A percentile compares a stretch with the other conserved stretches of the same genome.
Conservation (phyloP, 2,797 vertebrate genomes). For the Siniperca obscura region DNA sequence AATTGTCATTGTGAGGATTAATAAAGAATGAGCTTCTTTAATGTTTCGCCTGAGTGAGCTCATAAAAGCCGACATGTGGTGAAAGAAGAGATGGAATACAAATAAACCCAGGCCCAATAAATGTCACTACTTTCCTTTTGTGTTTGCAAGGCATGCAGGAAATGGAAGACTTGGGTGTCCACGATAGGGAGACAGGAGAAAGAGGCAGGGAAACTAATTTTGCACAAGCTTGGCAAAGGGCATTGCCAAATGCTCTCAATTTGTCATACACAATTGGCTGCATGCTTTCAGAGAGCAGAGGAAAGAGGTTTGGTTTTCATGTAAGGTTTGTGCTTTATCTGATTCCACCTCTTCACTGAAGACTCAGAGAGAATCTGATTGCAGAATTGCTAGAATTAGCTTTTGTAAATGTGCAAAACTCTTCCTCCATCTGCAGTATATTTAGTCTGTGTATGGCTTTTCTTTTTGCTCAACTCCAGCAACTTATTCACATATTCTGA, state of each 20-base stretch:
- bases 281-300: conserved; percentile 52
- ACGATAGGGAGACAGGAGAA: conserved; percentile 62
- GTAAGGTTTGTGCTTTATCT: conserved; percentile 59
- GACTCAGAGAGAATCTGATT: conserved; percentile 46
- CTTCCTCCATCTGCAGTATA: conserved; percentile 7
- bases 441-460: conserved; percentile 49
- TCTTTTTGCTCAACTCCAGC: conserved; percentile 33
- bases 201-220: conserved; percentile 67
- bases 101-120: conserved; percentile 82
- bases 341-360: conserved; percentile 55
- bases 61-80: conserved; percentile 82
- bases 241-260: conserved; percentile 72
- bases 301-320: conserved; percentile 55
- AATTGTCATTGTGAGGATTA: conserved; percentile 85
- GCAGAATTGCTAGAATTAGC: conserved; percentile 42
- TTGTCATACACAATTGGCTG: conserved; percentile 73
- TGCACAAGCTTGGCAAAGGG: conserved; percentile 63
- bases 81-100: conserved; percentile 81
- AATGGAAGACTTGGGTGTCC: conserved; percentile 67
- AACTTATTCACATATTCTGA: conserved; percentile 41
- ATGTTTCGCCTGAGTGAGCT: conserved; percentile 83
- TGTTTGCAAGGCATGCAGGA: conserved; percentile 77
- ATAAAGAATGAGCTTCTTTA: conserved; percentile 87
- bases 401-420: conserved; percentile 56
- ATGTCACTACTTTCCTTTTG: conserved; percentile 74